Conservation (phyloP, 2,888 invertebrate species). For the Coenonympha glycerion region DNA sequence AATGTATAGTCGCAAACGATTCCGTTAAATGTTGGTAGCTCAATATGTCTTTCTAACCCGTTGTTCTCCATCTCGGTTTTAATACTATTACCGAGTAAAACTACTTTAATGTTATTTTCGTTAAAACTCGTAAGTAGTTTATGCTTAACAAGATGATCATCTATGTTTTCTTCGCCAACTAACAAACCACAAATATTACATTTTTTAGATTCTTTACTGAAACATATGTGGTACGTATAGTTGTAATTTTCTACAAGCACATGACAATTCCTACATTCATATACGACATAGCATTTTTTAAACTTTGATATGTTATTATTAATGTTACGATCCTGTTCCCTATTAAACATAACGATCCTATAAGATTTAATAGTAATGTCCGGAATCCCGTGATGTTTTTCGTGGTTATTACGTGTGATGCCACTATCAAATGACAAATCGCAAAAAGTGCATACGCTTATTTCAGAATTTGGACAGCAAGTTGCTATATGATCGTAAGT, state of each 20-base stretch:
- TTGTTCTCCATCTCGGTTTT: conserved; percentile 15
- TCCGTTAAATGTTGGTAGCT: conserved; percentile 39
- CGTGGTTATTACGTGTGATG: conserved; percentile 38
- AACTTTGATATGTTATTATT: conserved; percentile 35
- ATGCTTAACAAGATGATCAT: conserved; percentile 45
- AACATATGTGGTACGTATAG: conserved; percentile 40
- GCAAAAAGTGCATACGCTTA: conserved; percentile 45
- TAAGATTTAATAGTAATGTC: conserved; percentile 36
- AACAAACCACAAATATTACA: conserved; percentile 50
- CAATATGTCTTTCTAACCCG: conserved; percentile 1
- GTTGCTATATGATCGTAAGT: conserved; percentile 42
- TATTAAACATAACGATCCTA: conserved; percentile 49
- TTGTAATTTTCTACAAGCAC: conserved; percentile 41
- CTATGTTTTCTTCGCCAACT: conserved; percentile 36
- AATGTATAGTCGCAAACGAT: conserved; percentile 47
- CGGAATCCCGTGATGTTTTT: conserved; percentile 39
- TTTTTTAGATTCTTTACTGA: conserved; percentile 33
- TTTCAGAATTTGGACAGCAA: conserved; percentile 37
- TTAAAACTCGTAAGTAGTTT: conserved; percentile 39
- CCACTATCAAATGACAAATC: conserved; percentile 42
- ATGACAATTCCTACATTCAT: conserved; percentile 54
- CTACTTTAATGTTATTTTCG: conserved; percentile 44
- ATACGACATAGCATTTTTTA: conserved; percentile 39
- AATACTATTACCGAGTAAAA: conserved; percentile 45
- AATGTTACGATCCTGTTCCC: conserved; percentile 36